These are phyloP conservation scores for honey bee (Apis mellifera) DNA, from an alignment of 1,140 invertebrate species.

Conservation along the genomic window DNA sequence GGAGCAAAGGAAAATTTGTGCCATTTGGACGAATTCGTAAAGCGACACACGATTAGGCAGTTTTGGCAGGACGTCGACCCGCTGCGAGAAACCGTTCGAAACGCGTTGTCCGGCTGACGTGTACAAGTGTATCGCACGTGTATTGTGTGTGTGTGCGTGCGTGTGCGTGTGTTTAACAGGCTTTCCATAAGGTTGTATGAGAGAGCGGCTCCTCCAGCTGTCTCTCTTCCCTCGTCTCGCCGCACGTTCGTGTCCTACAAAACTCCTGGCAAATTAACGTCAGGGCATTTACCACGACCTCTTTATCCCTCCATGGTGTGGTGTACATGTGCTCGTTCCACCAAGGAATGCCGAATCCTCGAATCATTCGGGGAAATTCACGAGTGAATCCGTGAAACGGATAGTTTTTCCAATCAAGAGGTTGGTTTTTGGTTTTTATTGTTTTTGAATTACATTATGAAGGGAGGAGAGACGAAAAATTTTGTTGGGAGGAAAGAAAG, in stretches of 20 bases:
- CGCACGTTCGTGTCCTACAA: conserved; percentile 43
- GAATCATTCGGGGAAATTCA: too few species aligned
- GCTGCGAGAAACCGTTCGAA: conserved; percentile 47
- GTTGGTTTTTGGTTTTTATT: too few species aligned
- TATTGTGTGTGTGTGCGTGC: too few species aligned
- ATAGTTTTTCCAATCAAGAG: too few species aligned
- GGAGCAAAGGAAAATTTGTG: too few species aligned
- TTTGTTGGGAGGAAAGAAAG: too few species aligned
- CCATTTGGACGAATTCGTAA: conserved; percentile 8
- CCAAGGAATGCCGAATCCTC: not conserved
- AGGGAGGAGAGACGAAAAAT: too few species aligned
- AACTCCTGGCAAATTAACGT: conserved; percentile 52
- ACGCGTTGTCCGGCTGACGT: conserved; percentile 34
- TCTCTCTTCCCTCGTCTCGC: conserved; percentile 40
- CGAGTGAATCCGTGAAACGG: too few species aligned
- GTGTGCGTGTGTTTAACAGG: not conserved
- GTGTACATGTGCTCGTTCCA: conserved; percentile 14
- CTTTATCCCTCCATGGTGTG: conserved; percentile 19
- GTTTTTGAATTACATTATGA: too few species aligned
- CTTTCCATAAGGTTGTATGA: not conserved
- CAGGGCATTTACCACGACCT: conserved; percentile 44
- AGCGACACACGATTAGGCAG: conserved; percentile 45
- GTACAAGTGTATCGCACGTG: conserved; percentile 25
- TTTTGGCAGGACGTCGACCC: conserved; percentile 52
- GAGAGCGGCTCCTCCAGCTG: conserved; percentile 30